phyloP scores from a whole-genome alignment of 1,140 invertebrate genomes.

The Spodoptera litura region DNA sequence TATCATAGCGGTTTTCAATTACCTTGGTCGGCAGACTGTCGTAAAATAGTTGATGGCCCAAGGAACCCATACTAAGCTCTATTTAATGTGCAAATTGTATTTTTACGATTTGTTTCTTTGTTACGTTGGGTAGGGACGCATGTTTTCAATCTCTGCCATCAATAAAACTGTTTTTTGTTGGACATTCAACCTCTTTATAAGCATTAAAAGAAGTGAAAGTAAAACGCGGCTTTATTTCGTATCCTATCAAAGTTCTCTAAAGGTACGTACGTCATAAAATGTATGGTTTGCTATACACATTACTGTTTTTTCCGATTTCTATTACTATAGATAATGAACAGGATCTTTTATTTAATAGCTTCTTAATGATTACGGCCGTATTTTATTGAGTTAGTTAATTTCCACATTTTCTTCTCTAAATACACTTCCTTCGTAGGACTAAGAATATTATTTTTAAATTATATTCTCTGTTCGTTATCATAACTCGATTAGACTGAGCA shows the following conservation, averaged over 20 bases:
- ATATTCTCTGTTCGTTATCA: too few species aligned
- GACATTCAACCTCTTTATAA: conserved; percentile 2
- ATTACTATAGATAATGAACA: neutral
- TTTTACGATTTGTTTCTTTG: conserved; percentile 33
- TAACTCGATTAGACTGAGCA: too few species aligned
- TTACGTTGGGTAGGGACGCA: conserved; percentile 1
- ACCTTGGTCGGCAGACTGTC: conserved; percentile 5
- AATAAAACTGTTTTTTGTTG: conserved; percentile 23
- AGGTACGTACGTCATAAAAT: neutral
- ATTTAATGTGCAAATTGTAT: conserved; percentile 37
- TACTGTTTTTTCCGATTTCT: neutral
- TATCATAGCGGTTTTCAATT: conserved; percentile 26
- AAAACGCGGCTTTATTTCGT: neutral
- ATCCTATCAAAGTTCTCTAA: conserved; percentile 14
- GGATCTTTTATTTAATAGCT: too few species aligned
- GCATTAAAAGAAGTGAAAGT: conserved; percentile 14
- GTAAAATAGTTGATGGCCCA: conserved; percentile 21
- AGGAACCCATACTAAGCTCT: conserved; percentile 27
- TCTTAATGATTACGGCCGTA: too few species aligned
- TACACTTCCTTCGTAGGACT: too few species aligned
- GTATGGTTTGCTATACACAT: neutral
- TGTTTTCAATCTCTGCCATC: conserved; percentile 18
- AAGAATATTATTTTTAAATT: too few species aligned
- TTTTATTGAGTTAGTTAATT: too few species aligned
- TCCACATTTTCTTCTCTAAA: too few species aligned